A percentile compares a stretch with the other conserved stretches of the same genome.
Evolutionary conservation across 2,888 invertebrate genomes (phyloP).

Genomic region (Sinotaia quadrata): DNA sequence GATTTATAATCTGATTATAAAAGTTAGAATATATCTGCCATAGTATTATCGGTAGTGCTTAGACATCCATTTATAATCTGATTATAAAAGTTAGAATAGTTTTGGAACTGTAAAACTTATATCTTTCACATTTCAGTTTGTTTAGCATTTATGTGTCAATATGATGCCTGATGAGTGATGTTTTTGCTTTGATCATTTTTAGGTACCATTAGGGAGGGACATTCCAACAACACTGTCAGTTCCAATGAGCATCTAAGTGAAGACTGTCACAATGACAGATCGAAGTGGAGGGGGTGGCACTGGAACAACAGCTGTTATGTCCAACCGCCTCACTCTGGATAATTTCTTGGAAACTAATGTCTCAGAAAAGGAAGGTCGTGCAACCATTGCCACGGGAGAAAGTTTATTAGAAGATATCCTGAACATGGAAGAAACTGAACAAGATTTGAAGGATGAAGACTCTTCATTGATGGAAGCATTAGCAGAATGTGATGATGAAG

Average conservation of each 20-base stretch:
- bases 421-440: conserved; percentile 23
- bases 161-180: too few relatives aligned
- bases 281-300: conserved; percentile 20
- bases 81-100: too few relatives aligned
- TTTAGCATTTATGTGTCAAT: too few relatives aligned
- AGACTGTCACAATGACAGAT: conserved; percentile 19
- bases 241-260: neutral
- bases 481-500: conserved; percentile 32
- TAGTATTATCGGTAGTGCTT: too few relatives aligned
- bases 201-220: too few relatives aligned
- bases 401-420: conserved; percentile 22
- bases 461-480: conserved; percentile 28
- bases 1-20: too few relatives aligned
- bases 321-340: conserved; percentile 11
- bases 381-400: conserved; percentile 1
- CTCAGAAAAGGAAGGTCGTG: neutral
- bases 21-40: too few relatives aligned
- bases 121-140: too few relatives aligned
- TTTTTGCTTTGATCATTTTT: too few relatives aligned
- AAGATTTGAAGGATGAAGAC: conserved; percentile 28
- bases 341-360: conserved; percentile 6
- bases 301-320: neutral
- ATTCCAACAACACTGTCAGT: too few relatives aligned
- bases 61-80: too few relatives aligned
- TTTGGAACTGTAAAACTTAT: too few relatives aligned